phyloP scores from a whole-genome alignment of 1,140 invertebrate genomes.

The Tetramorium simillimum region DNA sequence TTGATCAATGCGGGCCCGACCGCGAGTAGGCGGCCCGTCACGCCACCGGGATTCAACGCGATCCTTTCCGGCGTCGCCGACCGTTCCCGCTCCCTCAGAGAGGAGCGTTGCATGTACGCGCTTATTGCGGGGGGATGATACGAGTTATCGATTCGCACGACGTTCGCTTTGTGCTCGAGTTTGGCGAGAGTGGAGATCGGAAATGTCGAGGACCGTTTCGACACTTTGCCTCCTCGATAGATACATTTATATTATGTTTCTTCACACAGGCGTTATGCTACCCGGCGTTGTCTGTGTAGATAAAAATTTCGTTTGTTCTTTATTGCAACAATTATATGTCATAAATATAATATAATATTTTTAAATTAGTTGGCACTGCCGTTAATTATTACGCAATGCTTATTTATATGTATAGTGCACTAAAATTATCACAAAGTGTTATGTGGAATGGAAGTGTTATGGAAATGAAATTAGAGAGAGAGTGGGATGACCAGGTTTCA shows the following conservation, averaged over 20 bases:
- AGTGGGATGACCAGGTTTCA: too few species aligned
- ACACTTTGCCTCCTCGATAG: neutral
- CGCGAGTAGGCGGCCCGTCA: slow-evolving; percentile 77
- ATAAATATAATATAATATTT: too few species aligned
- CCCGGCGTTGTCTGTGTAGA: too few species aligned
- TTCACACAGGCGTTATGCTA: neutral
- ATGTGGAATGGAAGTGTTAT: too few species aligned
- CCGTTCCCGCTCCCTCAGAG: slow-evolving; percentile 15
- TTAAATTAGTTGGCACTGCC: too few species aligned
- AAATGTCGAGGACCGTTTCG: slow-evolving; percentile 18
- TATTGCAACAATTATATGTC: too few species aligned
- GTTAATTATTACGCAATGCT: too few species aligned
- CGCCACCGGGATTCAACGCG: slow-evolving; percentile 70
- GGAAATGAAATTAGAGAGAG: too few species aligned
- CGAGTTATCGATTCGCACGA: slow-evolving; percentile 38
- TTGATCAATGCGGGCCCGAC: slow-evolving; percentile 82
- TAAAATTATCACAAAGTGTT: too few species aligned
- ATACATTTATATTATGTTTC: neutral
- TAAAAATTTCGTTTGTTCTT: too few species aligned
- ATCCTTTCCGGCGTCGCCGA: slow-evolving; percentile 67
- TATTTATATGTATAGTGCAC: too few species aligned
- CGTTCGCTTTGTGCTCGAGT: slow-evolving; percentile 29
- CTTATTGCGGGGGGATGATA: slow-evolving; percentile 55
- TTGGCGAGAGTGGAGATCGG: slow-evolving; percentile 5
- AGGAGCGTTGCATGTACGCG: slow-evolving; percentile 26